Base-by-base conservation (phyloP, 2,888 invertebrate genomes). In the Hirtodrosophila confusa region DNA sequence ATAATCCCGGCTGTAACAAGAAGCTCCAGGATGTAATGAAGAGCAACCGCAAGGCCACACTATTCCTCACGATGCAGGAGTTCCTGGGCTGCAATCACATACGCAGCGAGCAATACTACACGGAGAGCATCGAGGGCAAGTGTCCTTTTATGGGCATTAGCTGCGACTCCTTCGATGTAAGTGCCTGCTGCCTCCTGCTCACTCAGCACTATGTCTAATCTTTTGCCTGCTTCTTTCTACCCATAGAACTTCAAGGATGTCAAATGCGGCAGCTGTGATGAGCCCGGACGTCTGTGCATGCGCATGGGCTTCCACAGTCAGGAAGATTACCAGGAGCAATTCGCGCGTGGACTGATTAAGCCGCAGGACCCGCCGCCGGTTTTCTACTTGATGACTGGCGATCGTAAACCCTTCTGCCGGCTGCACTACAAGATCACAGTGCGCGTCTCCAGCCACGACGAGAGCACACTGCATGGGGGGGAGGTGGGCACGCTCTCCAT, bases 81-180 rank as follows among this genome's bases (percentile, higher is more conserved):
- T 91, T 92, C 69, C 68, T 98, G 12, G 95, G 96, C 27, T 98
- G 98, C 90, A 96, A 97, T 91, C 98, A 98, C 89, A 94, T 97
- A 61, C 92, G 98, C 50, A 96, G 97, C 69, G 94, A 96, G 89
- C 95, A 96, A 80, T 95, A 94, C 88, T 97, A 96, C 89, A 95
- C 94, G 0, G 98, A 98, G 91, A 97, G 96, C 75, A 94, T 98
- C 48, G 94, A 95, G 68, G 93, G 95, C 0, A 91, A 92, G 10
- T 98, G 98, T 82, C 94, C 95, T 0, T 98, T 96, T 88, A 92
- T 94, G 86, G 95, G 95, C 0, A 95, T 96, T 56, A 94, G 95
- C 56, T 98, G 98, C 89, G 93, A 94, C 11, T 95, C 95, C 17
- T 96, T 94, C 92, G 95, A 96, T 88, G 95, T 95, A 75, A 91